Evolutionary conservation across 2,797 vertebrate species (phyloP).

Genomic region (Hipposideros larvatus): DNA sequence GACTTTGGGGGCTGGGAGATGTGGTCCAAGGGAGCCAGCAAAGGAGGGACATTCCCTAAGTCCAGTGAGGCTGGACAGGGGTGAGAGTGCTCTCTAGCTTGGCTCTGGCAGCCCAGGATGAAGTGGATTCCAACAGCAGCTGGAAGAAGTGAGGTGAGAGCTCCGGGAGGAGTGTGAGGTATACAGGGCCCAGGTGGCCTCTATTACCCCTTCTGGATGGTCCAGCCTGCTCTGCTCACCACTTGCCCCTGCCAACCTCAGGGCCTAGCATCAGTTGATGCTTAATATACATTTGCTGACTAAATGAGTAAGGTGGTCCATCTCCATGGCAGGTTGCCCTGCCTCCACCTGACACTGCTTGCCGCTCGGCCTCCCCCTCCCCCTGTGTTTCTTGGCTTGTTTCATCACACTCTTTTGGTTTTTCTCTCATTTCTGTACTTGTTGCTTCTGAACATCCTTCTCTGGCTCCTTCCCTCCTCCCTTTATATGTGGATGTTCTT

Average conservation of each 20-base stretch:
- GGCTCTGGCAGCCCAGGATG: background rate
- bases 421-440: background rate
- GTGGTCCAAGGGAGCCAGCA: background rate
- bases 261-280: background rate
- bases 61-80: background rate
- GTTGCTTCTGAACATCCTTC: slow-evolving; percentile 26
- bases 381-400: background rate
- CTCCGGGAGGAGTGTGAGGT: background rate
- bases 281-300: background rate
- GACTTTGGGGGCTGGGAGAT: background rate
- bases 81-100: background rate
- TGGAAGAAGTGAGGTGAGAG: background rate
- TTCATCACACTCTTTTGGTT: background rate
- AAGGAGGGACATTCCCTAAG: background rate
- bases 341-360: background rate
- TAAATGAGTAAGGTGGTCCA: background rate
- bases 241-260: background rate
- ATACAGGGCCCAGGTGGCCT: background rate
- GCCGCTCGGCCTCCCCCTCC: background rate
- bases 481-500: background rate
- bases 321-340: background rate
- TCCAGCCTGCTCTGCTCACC: background rate
- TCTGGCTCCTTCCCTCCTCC: background rate
- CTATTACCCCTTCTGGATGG: background rate
- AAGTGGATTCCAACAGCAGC: background rate